A percentile compares a stretch with the other conserved stretches of the same genome.
Conservation (phyloP, 2,888 invertebrate genomes). For the Leptarthrus brevirostris region DNA sequence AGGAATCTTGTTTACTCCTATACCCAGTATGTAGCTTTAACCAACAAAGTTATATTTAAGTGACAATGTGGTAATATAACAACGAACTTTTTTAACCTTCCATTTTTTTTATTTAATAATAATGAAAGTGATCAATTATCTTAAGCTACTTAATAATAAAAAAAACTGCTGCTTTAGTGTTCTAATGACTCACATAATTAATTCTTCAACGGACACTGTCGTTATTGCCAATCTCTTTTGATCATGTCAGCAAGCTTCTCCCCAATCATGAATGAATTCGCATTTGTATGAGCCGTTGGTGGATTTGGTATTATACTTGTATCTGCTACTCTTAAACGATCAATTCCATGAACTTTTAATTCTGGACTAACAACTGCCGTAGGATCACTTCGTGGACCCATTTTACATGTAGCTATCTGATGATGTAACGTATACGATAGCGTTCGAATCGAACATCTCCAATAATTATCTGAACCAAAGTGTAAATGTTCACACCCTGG, state of each 20-base stretch:
- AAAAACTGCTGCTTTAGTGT: too few species aligned
- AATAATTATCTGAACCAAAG: conserved; percentile 74
- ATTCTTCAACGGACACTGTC: too few species aligned
- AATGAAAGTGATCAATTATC: too few species aligned
- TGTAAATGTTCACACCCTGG: conserved; percentile 68
- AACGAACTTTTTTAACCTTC: too few species aligned
- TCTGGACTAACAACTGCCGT: conserved; percentile 73
- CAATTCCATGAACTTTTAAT: conserved; percentile 71
- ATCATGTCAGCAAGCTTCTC: conserved; percentile 76
- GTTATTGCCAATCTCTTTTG: conserved; percentile 68
- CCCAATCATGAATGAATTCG: conserved; percentile 75
- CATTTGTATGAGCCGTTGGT: conserved; percentile 74
- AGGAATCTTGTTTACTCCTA: too few species aligned
- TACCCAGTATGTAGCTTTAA: too few species aligned
- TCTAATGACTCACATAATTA: too few species aligned
- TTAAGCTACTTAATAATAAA: too few species aligned
- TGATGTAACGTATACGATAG: conserved; percentile 73
- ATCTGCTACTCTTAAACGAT: conserved; percentile 73
- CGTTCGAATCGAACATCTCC: conserved; percentile 74
- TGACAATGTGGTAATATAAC: too few species aligned
- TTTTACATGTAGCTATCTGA: conserved; percentile 75
- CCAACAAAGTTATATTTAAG: too few species aligned
- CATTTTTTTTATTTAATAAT: too few species aligned
- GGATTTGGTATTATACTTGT: conserved; percentile 74
- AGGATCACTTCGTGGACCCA: conserved; percentile 73